Conservation (phyloP, 2,797 vertebrate genomes). For the Cuculus canorus region DNA sequence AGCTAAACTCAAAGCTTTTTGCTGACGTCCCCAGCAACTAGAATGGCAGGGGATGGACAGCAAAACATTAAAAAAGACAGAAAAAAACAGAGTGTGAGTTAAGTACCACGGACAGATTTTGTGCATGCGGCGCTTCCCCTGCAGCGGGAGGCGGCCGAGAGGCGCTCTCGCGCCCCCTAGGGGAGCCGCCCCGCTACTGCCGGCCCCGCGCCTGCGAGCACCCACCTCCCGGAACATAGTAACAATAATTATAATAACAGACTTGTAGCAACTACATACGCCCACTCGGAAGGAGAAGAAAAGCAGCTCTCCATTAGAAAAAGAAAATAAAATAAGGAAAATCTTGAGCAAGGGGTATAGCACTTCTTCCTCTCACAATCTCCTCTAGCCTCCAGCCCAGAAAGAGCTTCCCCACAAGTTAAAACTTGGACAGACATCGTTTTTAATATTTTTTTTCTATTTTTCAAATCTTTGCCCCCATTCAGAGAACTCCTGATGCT, state of each 20-base stretch:
- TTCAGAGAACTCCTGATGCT: not conserved
- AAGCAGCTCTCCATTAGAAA: not conserved
- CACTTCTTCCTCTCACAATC: rapidly evolving
- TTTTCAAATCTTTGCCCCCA: not conserved
- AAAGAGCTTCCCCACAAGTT: not conserved
- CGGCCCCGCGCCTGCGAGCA: too few relatives aligned
- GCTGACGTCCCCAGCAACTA: too few relatives aligned
- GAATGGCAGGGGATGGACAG: too few relatives aligned
- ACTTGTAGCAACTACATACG: rapidly evolving
- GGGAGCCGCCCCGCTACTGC: conserved; percentile 12
- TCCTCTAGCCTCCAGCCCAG: not conserved
- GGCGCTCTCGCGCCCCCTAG: conserved; percentile 50
- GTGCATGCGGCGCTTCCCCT: not conserved
- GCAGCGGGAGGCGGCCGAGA: not conserved
- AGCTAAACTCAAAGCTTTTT: not conserved
- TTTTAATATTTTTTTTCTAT: too few relatives aligned
- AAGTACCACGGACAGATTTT: conserved; percentile 65
- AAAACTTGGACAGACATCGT: not conserved
- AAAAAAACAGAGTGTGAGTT: not conserved
- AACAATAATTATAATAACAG: too few relatives aligned
- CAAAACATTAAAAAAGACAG: too few relatives aligned
- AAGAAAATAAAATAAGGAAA: not conserved
- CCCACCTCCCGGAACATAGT: too few relatives aligned
- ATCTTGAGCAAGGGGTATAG: not conserved
- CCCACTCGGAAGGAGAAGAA: not conserved